Evolutionary conservation across 2,888 invertebrate genomes (phyloP), one percentile per base, ranked within the genome.

Genomic region (Geotrupes spiniger): DNA sequence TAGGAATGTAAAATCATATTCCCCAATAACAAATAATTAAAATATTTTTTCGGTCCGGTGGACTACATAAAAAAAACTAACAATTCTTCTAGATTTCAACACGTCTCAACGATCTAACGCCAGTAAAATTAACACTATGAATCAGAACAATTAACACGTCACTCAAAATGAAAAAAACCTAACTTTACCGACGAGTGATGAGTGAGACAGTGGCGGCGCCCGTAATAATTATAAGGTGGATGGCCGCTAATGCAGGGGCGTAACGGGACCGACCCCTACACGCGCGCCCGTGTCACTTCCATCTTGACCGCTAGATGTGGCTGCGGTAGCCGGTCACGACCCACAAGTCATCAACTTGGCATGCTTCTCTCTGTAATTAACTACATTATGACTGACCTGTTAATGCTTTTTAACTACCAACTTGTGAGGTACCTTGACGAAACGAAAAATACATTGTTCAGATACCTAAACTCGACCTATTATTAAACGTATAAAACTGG

Each of bases 191-290:
- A 48, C 36, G n/a, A 47, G 46, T 47, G 45, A 41, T 51, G 48
- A 49, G 51, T 45, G 41, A 51, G 50, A 57, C 54, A 54, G 58
- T 53, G 53, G 53, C 52, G 52, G 59, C 52, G 49, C 49, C 50
- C 40, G 40, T 25, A 43, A 53, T 60, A 60, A 58, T 60, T 58
- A 60, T 53, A 57, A 57, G 57, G 52, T 52, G 54, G 51, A 43
- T 42, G 49, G 44, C 50, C 52, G 38, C 55, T 54, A 57, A 57
- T 56, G 59, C 59, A 59, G 55, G 53, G 59, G 62, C 56, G 58
- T 55, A 51, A 42, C 50, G 40, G 45, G 43, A 36, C 49, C 52
- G 51, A 52, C 55, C 56, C 55, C 51, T 43, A 51, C 57, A 57
- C 58, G 56, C 60, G 55, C 58, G 49, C 56, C 46, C 46, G 52